Base-by-base conservation (phyloP, 2,113 vertebrate species). In the Hippopotamus amphibius region DNA sequence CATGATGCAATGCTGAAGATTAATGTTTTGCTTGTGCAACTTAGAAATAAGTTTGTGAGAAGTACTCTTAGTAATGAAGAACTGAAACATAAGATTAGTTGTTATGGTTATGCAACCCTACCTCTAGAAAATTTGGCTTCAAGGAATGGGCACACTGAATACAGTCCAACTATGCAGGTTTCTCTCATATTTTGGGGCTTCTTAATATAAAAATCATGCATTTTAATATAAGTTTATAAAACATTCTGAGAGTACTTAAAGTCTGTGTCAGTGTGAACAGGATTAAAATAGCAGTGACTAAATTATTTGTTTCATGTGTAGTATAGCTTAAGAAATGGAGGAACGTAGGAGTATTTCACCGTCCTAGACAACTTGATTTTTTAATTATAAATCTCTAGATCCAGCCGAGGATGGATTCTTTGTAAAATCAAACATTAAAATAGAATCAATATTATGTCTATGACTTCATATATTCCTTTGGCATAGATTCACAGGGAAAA, bases 401-500 rank as follows among this genome's bases (percentile, higher is more conserved):
- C 85, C 15, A 82, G 61, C 7, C 10, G 61, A 77, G 48, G 11
- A 77, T n/a, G 16, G 33, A 89, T n/a, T 89, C 55, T 93, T 90
- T 94, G 16, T 87, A 74, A 96, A 95, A 72, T 95, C n/a, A 82
- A 68, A 92, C 26, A 68, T 82, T 88, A 59, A 77, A 88, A 85
- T 71, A 82, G 65, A 93, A 63, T 61, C 41, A 71, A 8, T 86
- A 26, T 69, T 69, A 92, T 68, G 41, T 5, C 66, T 93, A 43
- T 68, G 74, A 93, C 55, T 68, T 86, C 53, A 71, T 77, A 48
- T 72, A 76, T 66, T 86, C 24, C 30, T 92, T 48, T 77, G 28
- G 55, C 26, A n/a, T 71, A 59, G 41, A 82, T 61, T 59, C 33
- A 89, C 41, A 13, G 71, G 61, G 61, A 89, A 82, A 85, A 74